Evolutionary conservation across 1,140 invertebrate species (phyloP), one percentile per base, ranked within the genome.

Genomic region (Laupala kohalensis): DNA sequence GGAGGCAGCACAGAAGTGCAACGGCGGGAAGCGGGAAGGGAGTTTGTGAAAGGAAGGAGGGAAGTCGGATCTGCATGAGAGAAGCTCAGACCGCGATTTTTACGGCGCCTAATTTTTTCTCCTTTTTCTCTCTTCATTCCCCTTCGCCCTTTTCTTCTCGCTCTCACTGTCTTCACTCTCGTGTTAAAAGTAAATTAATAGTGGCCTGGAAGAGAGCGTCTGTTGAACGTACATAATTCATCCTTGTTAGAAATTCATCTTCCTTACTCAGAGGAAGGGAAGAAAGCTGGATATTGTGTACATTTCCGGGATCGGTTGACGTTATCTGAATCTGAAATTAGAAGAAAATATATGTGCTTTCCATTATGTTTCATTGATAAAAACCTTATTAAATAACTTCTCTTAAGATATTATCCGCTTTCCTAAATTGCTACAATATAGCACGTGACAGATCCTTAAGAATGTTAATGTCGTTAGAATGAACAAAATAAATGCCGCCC

Each of bases 71-170:
- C 72, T 72, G 73, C 73, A 67, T 63, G 76, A 75, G 76, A 75
- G 76, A 75, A 74, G 76, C 75, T 76, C 75, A 77, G 77, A 74
- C 75, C 73, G 76, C 73, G 77, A 77, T 78, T 78, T 77, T 79
- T 78, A 79, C 79, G 79, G 79, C 79, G 77, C 79, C 78, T 76
- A 76, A 78, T 76, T 77, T 80, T 79, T 78, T 79, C 77, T 74
- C 73, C 71, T 74, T 64, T 72, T 71, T 64, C 75, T 69, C 72
- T n/a, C 75, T 71, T 72, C 71, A 70, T 66, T 66, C 71, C 68
- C 65, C 70, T 69, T 69, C 73, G 69, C 73, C 37, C 9, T 53
- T n/a, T n/a, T 53, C 37, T 19, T 53, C 37, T 53, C 37, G 37
- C 37, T 9, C 37, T 53, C 37, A 53, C 1, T 2, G 37, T 53